Evolutionary conservation across 2,113 vertebrate species (phyloP).

Genomic region (Ptychochromis oligacanthus): DNA sequence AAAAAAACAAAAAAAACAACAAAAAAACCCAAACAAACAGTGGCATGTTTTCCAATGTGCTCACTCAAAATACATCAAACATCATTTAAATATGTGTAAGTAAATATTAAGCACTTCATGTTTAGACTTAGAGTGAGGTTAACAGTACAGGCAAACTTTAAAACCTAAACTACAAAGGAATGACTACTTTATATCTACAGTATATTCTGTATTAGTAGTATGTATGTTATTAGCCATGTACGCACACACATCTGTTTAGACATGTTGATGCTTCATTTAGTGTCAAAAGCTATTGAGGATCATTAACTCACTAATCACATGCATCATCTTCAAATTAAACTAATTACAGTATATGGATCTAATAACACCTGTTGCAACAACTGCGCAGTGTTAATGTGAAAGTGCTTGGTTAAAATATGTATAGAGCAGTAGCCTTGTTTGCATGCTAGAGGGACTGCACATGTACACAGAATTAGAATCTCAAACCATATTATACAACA

Average conservation of each 20-base stretch:
- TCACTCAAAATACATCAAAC: background rate
- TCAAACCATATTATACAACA: background rate
- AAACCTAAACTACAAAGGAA: background rate
- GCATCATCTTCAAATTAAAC: constrained; percentile 3
- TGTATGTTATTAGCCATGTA: background rate
- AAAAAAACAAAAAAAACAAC: background rate
- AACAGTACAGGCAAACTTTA: background rate
- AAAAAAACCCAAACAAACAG: background rate
- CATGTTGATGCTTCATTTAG: background rate
- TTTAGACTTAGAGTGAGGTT: background rate
- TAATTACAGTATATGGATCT: background rate
- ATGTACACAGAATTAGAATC: background rate
- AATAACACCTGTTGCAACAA: background rate
- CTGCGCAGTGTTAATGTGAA: background rate
- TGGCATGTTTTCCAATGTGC: background rate
- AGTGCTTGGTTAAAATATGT: background rate
- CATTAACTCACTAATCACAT: constrained; percentile 16
- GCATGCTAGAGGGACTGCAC: background rate
- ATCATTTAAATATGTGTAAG: background rate
- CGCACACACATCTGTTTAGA: background rate
- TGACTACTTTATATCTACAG: too few relatives aligned
- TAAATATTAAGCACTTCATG: too few relatives aligned
- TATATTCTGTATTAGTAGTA: too few relatives aligned
- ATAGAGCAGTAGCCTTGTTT: background rate
- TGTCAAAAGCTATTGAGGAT: background rate